A percentile compares a stretch with the other conserved stretches of the same genome.
Conservation (phyloP, 2,888 invertebrate species). For the Dryobotodes eremita region DNA sequence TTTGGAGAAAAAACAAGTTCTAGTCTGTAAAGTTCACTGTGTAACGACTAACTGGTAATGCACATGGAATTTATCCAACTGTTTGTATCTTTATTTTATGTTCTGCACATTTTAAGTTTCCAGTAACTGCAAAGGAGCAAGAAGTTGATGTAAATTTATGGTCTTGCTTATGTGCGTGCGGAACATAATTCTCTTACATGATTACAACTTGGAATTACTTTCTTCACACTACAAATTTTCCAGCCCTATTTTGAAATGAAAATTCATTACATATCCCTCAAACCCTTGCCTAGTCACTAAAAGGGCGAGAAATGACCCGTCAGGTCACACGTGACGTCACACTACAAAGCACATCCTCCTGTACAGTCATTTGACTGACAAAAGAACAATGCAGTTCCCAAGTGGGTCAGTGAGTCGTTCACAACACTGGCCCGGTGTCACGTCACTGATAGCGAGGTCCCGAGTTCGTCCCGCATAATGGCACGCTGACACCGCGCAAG, state of each 20-base stretch:
- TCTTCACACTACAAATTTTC: not conserved
- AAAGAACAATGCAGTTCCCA: slow-evolving; percentile 80
- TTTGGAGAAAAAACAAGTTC: slow-evolving; percentile 51
- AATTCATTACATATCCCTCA: slow-evolving; percentile 22
- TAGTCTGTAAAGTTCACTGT: slow-evolving; percentile 32
- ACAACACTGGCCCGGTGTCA: slow-evolving; percentile 78
- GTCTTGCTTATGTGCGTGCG: not conserved
- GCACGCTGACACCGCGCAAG: slow-evolving; percentile 69
- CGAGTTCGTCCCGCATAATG: slow-evolving; percentile 77
- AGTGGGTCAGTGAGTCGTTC: slow-evolving; percentile 84
- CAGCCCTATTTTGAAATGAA: not conserved
- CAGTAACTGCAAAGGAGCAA: not conserved
- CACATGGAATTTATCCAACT: not conserved
- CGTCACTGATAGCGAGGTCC: slow-evolving; percentile 78
- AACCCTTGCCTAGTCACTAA: slow-evolving; percentile 26
- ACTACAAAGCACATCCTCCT: slow-evolving; percentile 64
- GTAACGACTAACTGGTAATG: slow-evolving; percentile 35
- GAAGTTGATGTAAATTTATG: slow-evolving; percentile 7
- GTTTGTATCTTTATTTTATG: slow-evolving; percentile 18
- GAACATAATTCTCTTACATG: not conserved
- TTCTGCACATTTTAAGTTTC: slow-evolving; percentile 23
- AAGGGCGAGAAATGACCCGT: slow-evolving; percentile 40
- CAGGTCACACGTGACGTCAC: slow-evolving; percentile 55
- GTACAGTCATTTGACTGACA: slow-evolving; percentile 72
- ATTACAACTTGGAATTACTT: not conserved